Evolutionary conservation across 2,797 vertebrate species (phyloP).

Genomic region (Schizopygopsis malacanthus): DNA sequence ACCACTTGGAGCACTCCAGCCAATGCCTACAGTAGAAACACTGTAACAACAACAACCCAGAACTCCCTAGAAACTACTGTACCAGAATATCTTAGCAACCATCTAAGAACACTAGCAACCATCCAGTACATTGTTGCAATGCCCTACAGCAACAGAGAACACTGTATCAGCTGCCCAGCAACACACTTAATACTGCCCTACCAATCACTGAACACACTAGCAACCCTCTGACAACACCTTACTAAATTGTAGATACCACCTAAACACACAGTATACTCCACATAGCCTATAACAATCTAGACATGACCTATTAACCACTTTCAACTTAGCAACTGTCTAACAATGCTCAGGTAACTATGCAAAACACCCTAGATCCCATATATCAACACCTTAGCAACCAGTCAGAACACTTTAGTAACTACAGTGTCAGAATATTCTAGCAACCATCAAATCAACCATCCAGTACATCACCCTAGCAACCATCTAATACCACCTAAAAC

Average conservation of each 20-base stretch:
- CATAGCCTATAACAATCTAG: too few relatives aligned
- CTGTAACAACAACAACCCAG: too few relatives aligned
- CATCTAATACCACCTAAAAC: not conserved
- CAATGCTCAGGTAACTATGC: not conserved
- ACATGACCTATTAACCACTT: too few relatives aligned
- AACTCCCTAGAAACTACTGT: too few relatives aligned
- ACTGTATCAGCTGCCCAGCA: too few relatives aligned
- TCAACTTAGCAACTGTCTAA: too few relatives aligned
- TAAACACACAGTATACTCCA: not conserved
- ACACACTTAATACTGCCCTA: not conserved
- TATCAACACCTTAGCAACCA: not conserved
- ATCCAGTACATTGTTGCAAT: not conserved
- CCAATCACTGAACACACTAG: not conserved
- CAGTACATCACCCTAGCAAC: not conserved
- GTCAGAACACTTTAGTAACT: not conserved
- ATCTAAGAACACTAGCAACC: not conserved
- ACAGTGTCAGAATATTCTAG: not conserved
- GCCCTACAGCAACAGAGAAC: not conserved
- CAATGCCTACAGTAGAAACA: too few relatives aligned
- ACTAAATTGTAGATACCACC: not conserved
- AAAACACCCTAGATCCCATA: not conserved
- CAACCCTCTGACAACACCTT: not conserved
- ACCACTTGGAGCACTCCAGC: not conserved
- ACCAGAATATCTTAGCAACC: too few relatives aligned
- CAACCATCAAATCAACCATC: not conserved